Conservation (phyloP, 2,888 invertebrate genomes). For the Melinaea marsaeus region DNA sequence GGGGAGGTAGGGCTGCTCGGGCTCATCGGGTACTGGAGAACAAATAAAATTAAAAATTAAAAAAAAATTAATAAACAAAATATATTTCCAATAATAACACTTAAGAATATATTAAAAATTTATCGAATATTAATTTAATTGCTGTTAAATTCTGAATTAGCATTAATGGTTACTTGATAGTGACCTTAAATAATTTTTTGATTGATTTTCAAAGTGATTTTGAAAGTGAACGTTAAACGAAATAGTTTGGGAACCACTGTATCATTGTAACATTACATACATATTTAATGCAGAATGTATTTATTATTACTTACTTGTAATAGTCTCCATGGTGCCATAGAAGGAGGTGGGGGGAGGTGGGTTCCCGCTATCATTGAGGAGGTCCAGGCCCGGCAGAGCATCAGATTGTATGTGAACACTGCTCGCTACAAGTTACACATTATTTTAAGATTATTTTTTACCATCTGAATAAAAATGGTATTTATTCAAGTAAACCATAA, state of each 20-base stretch:
- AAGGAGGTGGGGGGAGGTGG: constrained; percentile 65
- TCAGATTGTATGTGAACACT: constrained; percentile 58
- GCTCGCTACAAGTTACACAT: constrained; percentile 39
- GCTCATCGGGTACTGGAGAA: constrained; percentile 44
- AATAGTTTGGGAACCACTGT: no score
- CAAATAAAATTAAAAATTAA: constrained; percentile 5
- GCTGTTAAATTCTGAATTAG: no score
- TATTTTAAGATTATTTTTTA: no score
- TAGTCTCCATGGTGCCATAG: constrained; percentile 63
- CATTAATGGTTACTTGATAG: no score
- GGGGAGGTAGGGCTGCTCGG: constrained; percentile 49
- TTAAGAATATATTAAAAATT: background rate
- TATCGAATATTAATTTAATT: no score
- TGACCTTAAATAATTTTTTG: no score
- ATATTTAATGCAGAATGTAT: constrained; percentile 21
- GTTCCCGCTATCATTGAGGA: constrained; percentile 60
- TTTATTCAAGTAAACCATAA: no score
- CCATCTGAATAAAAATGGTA: no score
- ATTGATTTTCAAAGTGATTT: no score
- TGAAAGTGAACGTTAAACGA: no score
- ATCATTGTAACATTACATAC: constrained; percentile 21
- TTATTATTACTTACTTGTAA: constrained; percentile 42
- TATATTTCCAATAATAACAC: background rate
- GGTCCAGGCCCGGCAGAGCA: constrained; percentile 64
- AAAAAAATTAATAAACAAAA: background rate